A percentile compares a stretch with the other conserved stretches of the same genome.
phyloP scores from a whole-genome alignment of 2,113 vertebrate genomes.

The Prionailurus viverrinus region DNA sequence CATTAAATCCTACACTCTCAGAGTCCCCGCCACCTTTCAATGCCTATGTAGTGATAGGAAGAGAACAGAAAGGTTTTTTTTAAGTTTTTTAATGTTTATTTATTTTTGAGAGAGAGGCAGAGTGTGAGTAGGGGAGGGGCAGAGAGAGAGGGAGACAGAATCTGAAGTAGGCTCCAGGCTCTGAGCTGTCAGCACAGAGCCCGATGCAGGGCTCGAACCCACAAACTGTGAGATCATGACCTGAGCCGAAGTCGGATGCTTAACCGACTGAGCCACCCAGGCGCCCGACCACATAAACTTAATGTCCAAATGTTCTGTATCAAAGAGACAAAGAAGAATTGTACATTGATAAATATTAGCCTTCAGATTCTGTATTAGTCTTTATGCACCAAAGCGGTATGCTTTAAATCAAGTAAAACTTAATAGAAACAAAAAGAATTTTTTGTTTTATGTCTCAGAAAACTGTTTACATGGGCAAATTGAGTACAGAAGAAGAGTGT shows the following conservation, averaged over 20 bases:
- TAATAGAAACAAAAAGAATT: neutral
- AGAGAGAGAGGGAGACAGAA: too few species aligned
- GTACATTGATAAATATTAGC: neutral
- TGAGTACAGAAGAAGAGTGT: neutral
- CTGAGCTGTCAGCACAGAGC: too few species aligned
- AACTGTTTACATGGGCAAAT: neutral
- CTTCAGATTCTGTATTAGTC: neutral
- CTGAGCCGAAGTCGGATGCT: too few species aligned
- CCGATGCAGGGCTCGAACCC: too few species aligned
- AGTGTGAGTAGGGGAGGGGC: too few species aligned
- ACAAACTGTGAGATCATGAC: too few species aligned
- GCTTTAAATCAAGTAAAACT: neutral
- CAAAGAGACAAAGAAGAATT: neutral
- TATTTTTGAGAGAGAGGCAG: too few species aligned
- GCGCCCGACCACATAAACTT: too few species aligned
- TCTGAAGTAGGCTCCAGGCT: too few species aligned
- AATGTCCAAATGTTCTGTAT: neutral
- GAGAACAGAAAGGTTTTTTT: neutral
- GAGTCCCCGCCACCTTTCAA: neutral
- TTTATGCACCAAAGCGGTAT: neutral
- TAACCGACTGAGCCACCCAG: too few species aligned
- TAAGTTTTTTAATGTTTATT: too few species aligned
- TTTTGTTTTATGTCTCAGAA: neutral
- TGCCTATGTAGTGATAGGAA: neutral
- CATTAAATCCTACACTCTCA: neutral